Evolutionary conservation across 64 coral and sea anemone genomes (phyloP), one percentile per base, ranked within the genome.

Genomic region (Stichodactyla mertensii): DNA sequence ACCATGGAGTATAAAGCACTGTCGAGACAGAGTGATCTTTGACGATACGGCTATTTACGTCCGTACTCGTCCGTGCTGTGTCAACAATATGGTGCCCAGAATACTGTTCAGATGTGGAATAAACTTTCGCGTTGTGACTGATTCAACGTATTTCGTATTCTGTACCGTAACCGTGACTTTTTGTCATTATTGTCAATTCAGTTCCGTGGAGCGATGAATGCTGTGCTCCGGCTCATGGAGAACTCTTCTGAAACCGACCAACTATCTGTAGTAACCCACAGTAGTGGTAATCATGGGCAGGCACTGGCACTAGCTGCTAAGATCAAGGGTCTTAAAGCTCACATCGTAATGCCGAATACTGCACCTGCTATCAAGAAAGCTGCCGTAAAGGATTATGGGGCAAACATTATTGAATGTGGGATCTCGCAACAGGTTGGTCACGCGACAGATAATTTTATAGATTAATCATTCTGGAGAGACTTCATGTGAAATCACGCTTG

Each of bases 141-240:
- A 45, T 45, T 45, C 36, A 45, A 45, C 36, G 36, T 45, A 45
- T 45, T 45, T 45, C 3, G 36, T 45, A 45, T 58, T 58, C 56
- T 58, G 9, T 58, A 58, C 8, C 9, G 14, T 58, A 58, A 58
- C 8, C 36, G 52, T 20, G 0, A 3, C 84, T 86, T 15, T 62
- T 56, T 61, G 61, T 36, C 10, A 45, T 45, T 45, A 45, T 45
- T 45, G 3, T 56, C 87, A 22, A 82, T 81, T 82, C 55, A 99
- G 97, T 95, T 99, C 57, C 91, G 97, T 71, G 97, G 97, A 84
- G 97, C 97, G 52, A 92, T 90, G 84, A 99, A 99, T 93, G 97
- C 97, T 31, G 93, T 99, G 55, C 62, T 88, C 16, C 87, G 91
- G 52, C 57, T 99, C 10, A 11, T 92, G 2, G 93, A 99, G 77